Evolutionary conservation across 2,797 vertebrate species (phyloP), one percentile per base, ranked within the genome.

Genomic region (Peromyscus attwateri): DNA sequence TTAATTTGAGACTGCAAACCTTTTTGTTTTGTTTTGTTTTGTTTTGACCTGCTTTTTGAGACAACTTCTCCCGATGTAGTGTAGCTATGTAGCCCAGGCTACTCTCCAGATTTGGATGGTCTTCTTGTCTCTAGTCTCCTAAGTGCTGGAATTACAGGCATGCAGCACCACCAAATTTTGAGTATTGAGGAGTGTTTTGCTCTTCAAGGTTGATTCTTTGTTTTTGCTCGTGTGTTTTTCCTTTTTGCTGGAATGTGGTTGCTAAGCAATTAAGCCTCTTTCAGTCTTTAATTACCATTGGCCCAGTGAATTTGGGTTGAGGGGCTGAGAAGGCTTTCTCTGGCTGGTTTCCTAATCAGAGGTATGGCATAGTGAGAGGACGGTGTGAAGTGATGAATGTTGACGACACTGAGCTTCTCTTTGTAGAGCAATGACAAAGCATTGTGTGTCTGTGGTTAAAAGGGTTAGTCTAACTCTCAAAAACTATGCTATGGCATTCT

Each of bases 221-320:
- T 73, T 93, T 71, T 71, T 80, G 11, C 76, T 91, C 68, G 23
- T 77, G 34, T 88, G 57, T 40, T 93, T 85, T 87, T 31, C 12
- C 3, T 70, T 75, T 94, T 93, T 68, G 3, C 46, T 70, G 73
- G 66, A 76, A 2, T 85, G n/a, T 89, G 66, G 62, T 89, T 94
- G 75, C 89, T 91, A 84, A 68, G 52, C 37, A 96, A 87, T 89
- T 87, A 95, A 91, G 57, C 31, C 89, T 80, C 79, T 43, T 77
- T n/a, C 66, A 21, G 13, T 92, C 82, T 93, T 95, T 87, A 81
- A 92, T 96, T 93, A 96, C 75, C 75, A 62, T 12, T 76, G 82
- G 29, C 14, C 52, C 71, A 52, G 46, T 95, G 46, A 91, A 90
- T 95, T 92, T 88, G 91, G 87, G 92, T 83, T 64, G 9, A 81